A percentile compares a stretch with the other conserved stretches of the same genome.
phyloP scores from a whole-genome alignment of 2,113 vertebrate genomes.

The Alouatta palliata region DNA sequence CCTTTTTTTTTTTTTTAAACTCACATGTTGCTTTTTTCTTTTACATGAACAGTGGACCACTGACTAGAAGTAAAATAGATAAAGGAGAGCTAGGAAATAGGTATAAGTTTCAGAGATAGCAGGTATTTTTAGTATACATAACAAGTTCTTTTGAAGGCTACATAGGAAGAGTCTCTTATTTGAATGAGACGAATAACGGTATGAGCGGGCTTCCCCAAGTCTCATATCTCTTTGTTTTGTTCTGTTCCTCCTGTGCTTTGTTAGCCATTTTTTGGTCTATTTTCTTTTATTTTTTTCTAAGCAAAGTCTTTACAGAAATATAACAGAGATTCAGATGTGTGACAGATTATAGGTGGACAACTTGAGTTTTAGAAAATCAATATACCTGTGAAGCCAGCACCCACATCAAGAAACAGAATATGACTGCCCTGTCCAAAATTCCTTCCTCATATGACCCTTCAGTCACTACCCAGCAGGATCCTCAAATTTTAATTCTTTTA shows the following conservation, averaged over 20 bases:
- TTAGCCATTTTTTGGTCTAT: neutral
- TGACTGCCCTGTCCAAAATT: neutral
- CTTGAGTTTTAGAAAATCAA: neutral
- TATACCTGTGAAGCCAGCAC: neutral
- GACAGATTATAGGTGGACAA: neutral
- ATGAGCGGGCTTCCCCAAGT: conserved; percentile 34
- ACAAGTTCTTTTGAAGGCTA: conserved; percentile 50
- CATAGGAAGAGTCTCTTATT: conserved; percentile 59
- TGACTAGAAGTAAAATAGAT: conserved; percentile 33
- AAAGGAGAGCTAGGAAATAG: conserved; percentile 51
- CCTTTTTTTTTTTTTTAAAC: conserved; percentile 11
- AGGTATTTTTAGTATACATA: neutral
- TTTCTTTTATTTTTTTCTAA: neutral
- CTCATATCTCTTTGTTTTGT: conserved; percentile 24
- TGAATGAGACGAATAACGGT: conserved; percentile 72
- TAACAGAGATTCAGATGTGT: neutral
- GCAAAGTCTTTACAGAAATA: neutral
- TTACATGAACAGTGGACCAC: neutral
- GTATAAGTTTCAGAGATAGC: neutral
- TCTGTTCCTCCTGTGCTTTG: conserved; percentile 15
- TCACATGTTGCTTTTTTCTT: neutral
- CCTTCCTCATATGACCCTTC: neutral
- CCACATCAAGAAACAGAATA: neutral
- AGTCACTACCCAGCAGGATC: neutral
- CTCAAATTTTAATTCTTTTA: neutral